Base-by-base conservation (phyloP, 2,888 invertebrate genomes). In the Drosophila rubida region DNA sequence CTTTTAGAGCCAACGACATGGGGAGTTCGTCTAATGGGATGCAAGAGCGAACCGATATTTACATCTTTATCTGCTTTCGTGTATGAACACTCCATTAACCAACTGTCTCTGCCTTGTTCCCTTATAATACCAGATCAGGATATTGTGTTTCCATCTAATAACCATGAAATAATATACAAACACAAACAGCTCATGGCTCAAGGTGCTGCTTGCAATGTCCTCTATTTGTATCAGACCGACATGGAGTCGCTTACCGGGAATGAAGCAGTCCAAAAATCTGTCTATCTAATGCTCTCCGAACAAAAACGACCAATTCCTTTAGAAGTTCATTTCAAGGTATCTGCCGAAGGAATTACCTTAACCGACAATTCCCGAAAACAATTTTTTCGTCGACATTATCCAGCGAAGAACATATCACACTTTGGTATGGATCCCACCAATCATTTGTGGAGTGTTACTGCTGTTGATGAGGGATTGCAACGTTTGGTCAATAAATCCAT, bases 11-110 rank as follows among this genome's bases (percentile, higher is more conserved):
- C 98, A 4, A 97, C 98, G 11, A 95, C 97, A n/a, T 95, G 97
- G 76, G 99, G 99, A 55, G 99, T 99, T 58, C 94, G 97, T 44
- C 94, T 99, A 66, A 96, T 98, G 90, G 98, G 99, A 44, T 98
- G 97, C 90, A 94, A 95, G 71, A 98, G 98, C 90, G 99, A 99
- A 91, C 99, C 99, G 0, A 97, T 98, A 0, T 99, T 99, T 93
- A 96, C 97, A 83, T 98, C 98, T 19, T 93, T 99, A 6, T 98
- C 99, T 1, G 99, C 99, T 0, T 94, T 99, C 64, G 98, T 99
- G 25, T 99, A 99, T 92, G 99, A 99, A 90, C 99, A 99, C 93
- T 98, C 98, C 2, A 95, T 99, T 67, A 98, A 97, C 75, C 96
- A 97, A n/a, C 94, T 99, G 91, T 98, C 99, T 9, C 93, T 99